Evolutionary conservation across 2,888 invertebrate genomes (phyloP).

Genomic region (Ichneumoninae sp.): DNA sequence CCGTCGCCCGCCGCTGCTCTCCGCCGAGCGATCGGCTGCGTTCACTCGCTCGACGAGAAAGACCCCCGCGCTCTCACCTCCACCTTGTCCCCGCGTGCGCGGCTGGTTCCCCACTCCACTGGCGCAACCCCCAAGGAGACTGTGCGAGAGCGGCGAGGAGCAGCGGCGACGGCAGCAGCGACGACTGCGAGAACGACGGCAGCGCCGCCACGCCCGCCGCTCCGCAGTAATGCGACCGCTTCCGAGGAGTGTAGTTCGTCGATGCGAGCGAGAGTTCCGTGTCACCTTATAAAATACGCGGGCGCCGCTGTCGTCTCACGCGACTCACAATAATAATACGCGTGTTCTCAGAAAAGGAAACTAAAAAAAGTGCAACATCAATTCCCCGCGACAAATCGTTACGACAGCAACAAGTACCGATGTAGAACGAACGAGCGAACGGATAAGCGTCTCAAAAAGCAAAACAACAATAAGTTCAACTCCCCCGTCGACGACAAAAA

Average conservation of each 20-base stretch:
- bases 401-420: background rate
- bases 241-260: conserved; percentile 76
- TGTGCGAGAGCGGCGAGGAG: conserved; percentile 64
- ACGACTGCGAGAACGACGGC: conserved; percentile 70
- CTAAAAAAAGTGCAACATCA: background rate
- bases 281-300: conserved; percentile 34
- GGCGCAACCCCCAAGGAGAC: conserved; percentile 58
- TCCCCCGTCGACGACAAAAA: background rate
- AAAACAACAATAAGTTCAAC: conserved; percentile 11
- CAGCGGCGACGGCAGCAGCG: conserved; percentile 70
- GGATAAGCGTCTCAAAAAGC: background rate
- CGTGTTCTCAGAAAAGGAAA: background rate
- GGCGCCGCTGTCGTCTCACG: conserved; percentile 40
- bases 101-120: conserved; percentile 62
- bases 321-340: conserved; percentile 27
- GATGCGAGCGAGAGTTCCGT: conserved; percentile 57
- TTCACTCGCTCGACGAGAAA: conserved; percentile 59
- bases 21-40: conserved; percentile 42
- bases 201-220: conserved; percentile 78
- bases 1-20: conserved; percentile 39
- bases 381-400: background rate
- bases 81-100: conserved; percentile 71
- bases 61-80: conserved; percentile 64
- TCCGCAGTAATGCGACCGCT: conserved; percentile 83
- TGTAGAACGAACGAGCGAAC: background rate